Base-by-base conservation (phyloP, 2,888 invertebrate genomes). In the Baccha elongata region DNA sequence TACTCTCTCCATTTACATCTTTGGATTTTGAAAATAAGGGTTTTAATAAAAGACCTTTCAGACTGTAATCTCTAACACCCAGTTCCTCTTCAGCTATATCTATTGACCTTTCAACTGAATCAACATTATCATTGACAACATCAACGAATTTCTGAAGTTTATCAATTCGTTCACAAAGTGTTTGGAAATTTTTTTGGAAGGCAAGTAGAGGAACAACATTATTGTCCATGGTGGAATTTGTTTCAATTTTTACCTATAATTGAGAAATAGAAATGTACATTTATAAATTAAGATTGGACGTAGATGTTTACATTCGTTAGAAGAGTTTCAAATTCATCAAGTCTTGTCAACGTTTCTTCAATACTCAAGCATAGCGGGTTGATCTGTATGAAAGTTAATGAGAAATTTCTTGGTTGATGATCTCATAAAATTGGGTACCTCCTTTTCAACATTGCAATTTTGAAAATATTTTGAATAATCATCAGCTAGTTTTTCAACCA, bases 251-350 rank as follows among this genome's bases (percentile, higher is more conserved):
- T 32, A 89, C 88, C 91, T 90, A n/a, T n/a, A n/a, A n/a, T 23
- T 6, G 1, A n/a, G 0, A 29, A 3, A 44, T 17, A 17, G 7
- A 60, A 44, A 21, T 15, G 21, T 17, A 37, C 17, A 48, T 10
- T 68, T 35, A 13, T 32, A 26, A 3, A 1, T 10, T 26, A 58
- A 13, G 15, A 11, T 35, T 26, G 3, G 6, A 13, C 29, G 35
- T 19, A 35, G 7, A 1, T n/a, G 11, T 92, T 91, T 79, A 94
- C 92, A 88, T 93, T 92, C 83, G 93, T 92, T 32, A 94, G 87
- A 50, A 94, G 92, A 85, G 93, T 93, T 84, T 93, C 92, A 83
- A 94, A 91, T 88, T 94, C 94, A 88, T 94, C 94, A 21, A 94
- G 90, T 76, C 94, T 91, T 0, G 93, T 93, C 58, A 94, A 88